These are phyloP conservation scores for Phoxinus phoxinus DNA, from an alignment of 2,113 vertebrate genomes.

Conservation along the genomic window DNA sequence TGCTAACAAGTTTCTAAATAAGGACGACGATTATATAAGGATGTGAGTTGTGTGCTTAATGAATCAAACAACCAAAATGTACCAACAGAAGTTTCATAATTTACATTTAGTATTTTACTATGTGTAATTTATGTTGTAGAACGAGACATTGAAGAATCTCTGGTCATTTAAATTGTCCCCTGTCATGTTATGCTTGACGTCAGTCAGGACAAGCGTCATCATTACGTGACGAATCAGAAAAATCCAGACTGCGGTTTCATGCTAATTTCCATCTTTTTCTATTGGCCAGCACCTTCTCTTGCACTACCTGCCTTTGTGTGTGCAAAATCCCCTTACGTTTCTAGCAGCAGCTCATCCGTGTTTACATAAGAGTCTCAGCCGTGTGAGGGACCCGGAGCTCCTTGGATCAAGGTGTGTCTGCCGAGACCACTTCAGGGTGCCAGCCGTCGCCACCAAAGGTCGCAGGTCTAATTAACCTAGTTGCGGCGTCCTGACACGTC, in stretches of 20 bases:
- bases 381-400: not conserved
- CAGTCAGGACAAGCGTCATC: not conserved
- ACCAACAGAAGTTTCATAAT: not conserved
- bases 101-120: too few relatives aligned
- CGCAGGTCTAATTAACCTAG: constrained; percentile 57
- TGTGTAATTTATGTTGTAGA: not conserved
- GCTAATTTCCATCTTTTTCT: not conserved
- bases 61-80: not conserved
- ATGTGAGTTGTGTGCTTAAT: not conserved
- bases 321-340: not conserved
- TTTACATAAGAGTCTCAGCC: not conserved
- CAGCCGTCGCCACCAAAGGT: constrained; percentile 36
- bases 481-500: constrained; percentile 43
- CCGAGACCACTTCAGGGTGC: not conserved
- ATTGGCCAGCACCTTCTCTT: not conserved
- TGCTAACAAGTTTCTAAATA: not conserved
- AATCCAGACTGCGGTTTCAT: not conserved
- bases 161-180: not conserved
- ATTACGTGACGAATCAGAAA: not conserved
- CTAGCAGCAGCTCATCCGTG: not conserved
- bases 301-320: not conserved
- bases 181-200: not conserved
- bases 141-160: not conserved
- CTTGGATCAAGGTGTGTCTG: constrained; percentile 7
- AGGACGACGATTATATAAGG: not conserved